A percentile compares a stretch with the other conserved stretches of the same genome.
Conservation (phyloP, 2,797 vertebrate species). For the Kryptopterus vitreolus region DNA sequence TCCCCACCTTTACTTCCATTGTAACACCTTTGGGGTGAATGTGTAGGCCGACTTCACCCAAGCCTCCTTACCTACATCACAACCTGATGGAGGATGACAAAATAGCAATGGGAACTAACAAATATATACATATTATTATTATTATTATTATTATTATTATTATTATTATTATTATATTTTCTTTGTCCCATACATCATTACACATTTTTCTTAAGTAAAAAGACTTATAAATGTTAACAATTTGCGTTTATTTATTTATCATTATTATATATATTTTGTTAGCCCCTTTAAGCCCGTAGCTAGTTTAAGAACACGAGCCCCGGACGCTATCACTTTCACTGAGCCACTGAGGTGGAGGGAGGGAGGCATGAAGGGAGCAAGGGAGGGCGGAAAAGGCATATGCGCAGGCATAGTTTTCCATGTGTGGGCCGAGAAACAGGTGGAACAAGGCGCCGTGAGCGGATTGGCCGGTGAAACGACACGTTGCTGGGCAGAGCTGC, state of each 20-base stretch:
- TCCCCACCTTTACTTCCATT: no score
- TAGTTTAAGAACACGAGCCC: neutral
- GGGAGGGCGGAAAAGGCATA: neutral
- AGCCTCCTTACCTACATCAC: no score
- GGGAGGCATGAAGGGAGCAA: neutral
- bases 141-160: no score
- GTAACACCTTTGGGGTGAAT: no score
- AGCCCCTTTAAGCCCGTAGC: neutral
- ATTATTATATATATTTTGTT: neutral
- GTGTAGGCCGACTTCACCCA: no score
- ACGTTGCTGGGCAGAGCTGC: slow-evolving; percentile 43
- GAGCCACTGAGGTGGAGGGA: slow-evolving; percentile 6
- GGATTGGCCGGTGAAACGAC: slow-evolving; percentile 36
- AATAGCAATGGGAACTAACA: no score
- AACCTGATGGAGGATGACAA: no score
- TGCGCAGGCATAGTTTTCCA: slow-evolving; percentile 51
- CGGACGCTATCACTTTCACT: slow-evolving; percentile 37
- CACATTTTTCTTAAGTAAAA: neutral
- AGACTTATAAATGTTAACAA: neutral
- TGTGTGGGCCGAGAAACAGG: slow-evolving; percentile 54
- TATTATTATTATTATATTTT: no score
- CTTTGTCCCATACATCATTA: neutral
- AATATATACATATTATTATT: no score
- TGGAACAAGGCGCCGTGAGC: slow-evolving; percentile 26
- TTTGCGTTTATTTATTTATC: neutral